Evolutionary conservation across 2,888 invertebrate genomes (phyloP), one percentile per base, ranked within the genome.

Genomic region (Drosophila austrosaltans): DNA sequence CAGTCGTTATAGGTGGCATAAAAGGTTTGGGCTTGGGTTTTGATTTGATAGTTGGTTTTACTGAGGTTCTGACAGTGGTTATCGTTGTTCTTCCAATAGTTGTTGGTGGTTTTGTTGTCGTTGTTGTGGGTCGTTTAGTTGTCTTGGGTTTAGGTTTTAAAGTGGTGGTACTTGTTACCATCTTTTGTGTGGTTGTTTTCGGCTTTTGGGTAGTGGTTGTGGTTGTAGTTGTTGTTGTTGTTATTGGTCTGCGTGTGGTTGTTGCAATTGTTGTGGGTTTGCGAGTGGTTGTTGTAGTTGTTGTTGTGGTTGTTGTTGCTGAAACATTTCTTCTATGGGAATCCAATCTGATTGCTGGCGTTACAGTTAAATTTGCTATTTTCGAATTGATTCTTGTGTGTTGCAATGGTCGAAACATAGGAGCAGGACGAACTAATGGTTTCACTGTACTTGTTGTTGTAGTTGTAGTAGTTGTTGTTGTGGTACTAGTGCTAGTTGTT

Each of bases 311-410:
- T 10, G 28, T 62, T 58, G 58, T 66, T 54, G 53, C 63, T 25
- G 48, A 48, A 8, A 48, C 48, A 48, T 56, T 54, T 25, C 62
- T 62, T 39, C 20, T 44, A 57, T 36, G 39, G 28, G 77, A 75
- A 32, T 82, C 77, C 64, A 91, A 69, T 28, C 87, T 32, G 69
- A 90, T 82, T 4, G 82, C 65, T 3, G 91, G 81, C 2, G 80
- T 85, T 1, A 84, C 78, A 0, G 91, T 91, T 1, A 91, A 68
- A 71, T 90, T 91, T 0, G 91, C 88, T 59, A 91, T 82, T 68
- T 91, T 91, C 0, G 91, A 91, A 64, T 91, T 91, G 32, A 91
- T 91, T 44, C 91, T 87, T 3, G 69, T 83, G 59, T 90, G 89
- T 2, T 90, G 85, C 53, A 91, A 20, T 0, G 91, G 91, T 8